phyloP scores from a whole-genome alignment of 2,888 invertebrate genomes.

The Ormyrus rosae region DNA sequence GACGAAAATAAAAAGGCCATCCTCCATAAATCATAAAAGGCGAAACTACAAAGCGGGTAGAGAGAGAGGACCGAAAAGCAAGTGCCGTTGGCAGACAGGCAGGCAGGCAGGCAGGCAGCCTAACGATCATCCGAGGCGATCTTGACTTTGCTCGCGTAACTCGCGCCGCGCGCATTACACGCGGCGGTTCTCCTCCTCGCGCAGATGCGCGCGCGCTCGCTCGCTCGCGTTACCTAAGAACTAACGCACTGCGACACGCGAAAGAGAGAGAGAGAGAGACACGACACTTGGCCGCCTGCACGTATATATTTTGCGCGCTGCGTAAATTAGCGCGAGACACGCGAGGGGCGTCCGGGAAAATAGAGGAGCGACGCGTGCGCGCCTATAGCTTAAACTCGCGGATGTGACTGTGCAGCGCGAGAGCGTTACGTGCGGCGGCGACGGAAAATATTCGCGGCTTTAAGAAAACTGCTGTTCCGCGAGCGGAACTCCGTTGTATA shows the following conservation, averaged over 20 bases:
- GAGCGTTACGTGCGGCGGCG: background rate
- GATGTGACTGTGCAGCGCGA: slow-evolving; percentile 20
- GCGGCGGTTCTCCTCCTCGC: background rate
- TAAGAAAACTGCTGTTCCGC: too few relatives aligned
- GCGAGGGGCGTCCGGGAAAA: slow-evolving; percentile 39
- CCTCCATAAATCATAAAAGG: background rate
- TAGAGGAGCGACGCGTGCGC: slow-evolving; percentile 7
- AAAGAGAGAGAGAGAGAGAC: too few relatives aligned
- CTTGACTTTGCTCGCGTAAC: slow-evolving; percentile 51
- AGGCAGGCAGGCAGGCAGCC: background rate
- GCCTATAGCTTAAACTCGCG: slow-evolving; percentile 4
- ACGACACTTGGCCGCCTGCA: too few relatives aligned
- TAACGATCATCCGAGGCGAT: slow-evolving; percentile 37
- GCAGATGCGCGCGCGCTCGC: slow-evolving; percentile 23
- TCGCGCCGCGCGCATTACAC: background rate
- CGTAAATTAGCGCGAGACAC: slow-evolving; percentile 55
- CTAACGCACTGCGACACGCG: slow-evolving; percentile 32
- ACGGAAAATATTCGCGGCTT: too few relatives aligned
- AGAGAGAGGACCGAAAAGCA: background rate
- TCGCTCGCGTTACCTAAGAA: slow-evolving; percentile 49
- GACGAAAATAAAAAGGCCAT: background rate
- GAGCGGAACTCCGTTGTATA: too few relatives aligned
- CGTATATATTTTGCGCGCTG: slow-evolving; percentile 2
- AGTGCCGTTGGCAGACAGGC: slow-evolving; percentile 8
- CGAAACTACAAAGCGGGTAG: background rate